Evolutionary conservation across 2,888 invertebrate genomes (phyloP), one percentile per base, ranked within the genome.

Genomic region (Xestoiulus laeticollis): DNA sequence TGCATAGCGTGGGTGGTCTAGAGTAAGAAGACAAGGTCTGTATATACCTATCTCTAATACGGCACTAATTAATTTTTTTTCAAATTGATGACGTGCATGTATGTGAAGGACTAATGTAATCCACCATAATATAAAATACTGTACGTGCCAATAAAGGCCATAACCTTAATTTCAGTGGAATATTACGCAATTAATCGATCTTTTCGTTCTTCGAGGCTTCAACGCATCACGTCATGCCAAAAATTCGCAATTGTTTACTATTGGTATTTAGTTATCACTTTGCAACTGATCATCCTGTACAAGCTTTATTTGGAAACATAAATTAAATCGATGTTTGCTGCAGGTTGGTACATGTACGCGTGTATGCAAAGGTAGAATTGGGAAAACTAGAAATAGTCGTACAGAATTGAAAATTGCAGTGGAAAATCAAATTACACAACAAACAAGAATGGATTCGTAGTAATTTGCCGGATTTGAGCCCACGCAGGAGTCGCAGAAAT

Each of bases 181-280:
- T 59, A 59, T 59, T 59, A 59, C 4, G 59, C 59, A 59, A 59
- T 59, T 19, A 4, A n/a, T 59, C 59, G 59, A 59, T 59, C 59
- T 59, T 59, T 19, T 1, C n/a, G n/a, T 19, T 59, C 59, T 59
- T 1, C 59, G 19, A n/a, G 59, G 59, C n/a, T n/a, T 14, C 4
- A n/a, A n/a, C n/a, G 59, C n/a, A n/a, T 59, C 59, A 59, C 59
- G 59, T 22, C 59, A 59, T n/a, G n/a, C n/a, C n/a, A 59, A 48
- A n/a, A 48, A 48, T 16, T 5, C 48, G 59, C 59, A 59, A 59
- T 59, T 59, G n/a, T 59, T 59, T 19, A 59, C 59, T n/a, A 59
- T 19, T 59, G n/a, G 22, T n/a, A 59, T 59, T 59, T 59, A 59
- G 59, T 59, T 4, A 59, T 22, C 1, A 59, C 59, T 19, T 59